Evolutionary conservation across 2,113 vertebrate species (phyloP), one percentile per base, ranked within the genome.

Genomic region (Diglossa brunneiventris): DNA sequence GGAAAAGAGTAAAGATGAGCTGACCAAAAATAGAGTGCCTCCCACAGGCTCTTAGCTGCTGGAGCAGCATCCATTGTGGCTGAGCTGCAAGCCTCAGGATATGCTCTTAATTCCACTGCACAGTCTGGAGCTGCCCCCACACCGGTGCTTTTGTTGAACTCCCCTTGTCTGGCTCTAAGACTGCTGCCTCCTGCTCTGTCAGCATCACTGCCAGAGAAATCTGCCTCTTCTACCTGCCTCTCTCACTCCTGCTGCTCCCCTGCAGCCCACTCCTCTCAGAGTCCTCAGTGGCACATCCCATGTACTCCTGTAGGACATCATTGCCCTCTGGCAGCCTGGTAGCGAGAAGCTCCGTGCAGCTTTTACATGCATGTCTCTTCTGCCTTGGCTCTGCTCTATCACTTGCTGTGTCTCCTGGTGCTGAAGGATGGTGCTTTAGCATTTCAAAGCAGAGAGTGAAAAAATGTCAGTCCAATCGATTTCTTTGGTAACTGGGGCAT

Each of bases 401-500:
- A 69, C 55, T 52, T 90, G 83, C 39, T 0, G 0, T 3, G 3
- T 79, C 94, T 88, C 55, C 80, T 96, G 31, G 19, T 87, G 76
- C 89, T 87, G 87, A 89, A 92, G 59, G 61, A 47, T 74, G 55
- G 12, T 89, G 61, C 69, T 89, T 83, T 39, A 84, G 77, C 55
- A 63, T 87, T 94, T 91, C 68, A 89, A 89, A 94, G 73, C 55
- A 81, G 50, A 68, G 24, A 64, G 42, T 76, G 23, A 80, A 87
- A 74, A 66, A 89, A 39, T 3, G 42, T 67, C 89, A 78, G 55
- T 83, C 55, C 37, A 3, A 27, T 49, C 0, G 0, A 81, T 74
- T 82, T 63, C 33, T 44, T 46, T 92, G 69, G 68, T 91, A 87
- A 79, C 56, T 91, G 81, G 73, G 56, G 27, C 1, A 0, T 19